Base-by-base conservation (phyloP, 2,888 invertebrate species). In the Ellobium chinense region DNA sequence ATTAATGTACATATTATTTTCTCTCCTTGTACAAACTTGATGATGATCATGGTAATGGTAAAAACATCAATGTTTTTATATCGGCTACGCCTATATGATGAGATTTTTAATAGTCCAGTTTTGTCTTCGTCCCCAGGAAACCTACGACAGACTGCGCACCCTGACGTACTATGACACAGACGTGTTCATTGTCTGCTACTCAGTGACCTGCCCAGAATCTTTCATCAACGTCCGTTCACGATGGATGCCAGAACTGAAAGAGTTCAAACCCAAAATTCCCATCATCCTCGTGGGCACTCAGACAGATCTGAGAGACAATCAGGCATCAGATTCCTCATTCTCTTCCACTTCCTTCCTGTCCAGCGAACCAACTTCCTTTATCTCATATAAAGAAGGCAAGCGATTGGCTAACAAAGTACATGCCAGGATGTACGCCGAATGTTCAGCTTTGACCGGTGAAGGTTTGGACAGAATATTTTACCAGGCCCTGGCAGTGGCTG, bases 271-370 rank as follows among this genome's bases (percentile, higher is more conserved):
- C 1, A 83, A 86, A 66, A 88, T 88, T 2, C 89, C 89, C 7
- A 88, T 88, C 79, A 85, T 91, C 68, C 82, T 91, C 0, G 89
- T 91, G 0, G 91, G 91, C 5, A 91, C 91, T 18, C 89, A 91
- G 70, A 82, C 85, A 14, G 91, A 91, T 69, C 80, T 89, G 29
- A 82, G 91, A 24, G 87, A 80, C 37, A 37, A 54, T 9, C 24
- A 36, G 24, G 34, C 36, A 2, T 21, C 21, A 3, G 54, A 62
- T 4, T 21, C 77, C 21, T n/a, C 56, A 14, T 9, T 14, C 73
- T 60, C 36, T 1, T 56, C 56, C 4, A 31, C 58, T n/a, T n/a
- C 63, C 24, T n/a, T n/a, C n/a, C n/a, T n/a, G n/a, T 29, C 46
- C 31, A 36, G 12, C 37, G 9, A 62, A 12, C 34, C 60, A 3